These are phyloP conservation scores for Thymelicus sylvestris DNA, from an alignment of 2,888 invertebrate genomes.

Conservation along the genomic window DNA sequence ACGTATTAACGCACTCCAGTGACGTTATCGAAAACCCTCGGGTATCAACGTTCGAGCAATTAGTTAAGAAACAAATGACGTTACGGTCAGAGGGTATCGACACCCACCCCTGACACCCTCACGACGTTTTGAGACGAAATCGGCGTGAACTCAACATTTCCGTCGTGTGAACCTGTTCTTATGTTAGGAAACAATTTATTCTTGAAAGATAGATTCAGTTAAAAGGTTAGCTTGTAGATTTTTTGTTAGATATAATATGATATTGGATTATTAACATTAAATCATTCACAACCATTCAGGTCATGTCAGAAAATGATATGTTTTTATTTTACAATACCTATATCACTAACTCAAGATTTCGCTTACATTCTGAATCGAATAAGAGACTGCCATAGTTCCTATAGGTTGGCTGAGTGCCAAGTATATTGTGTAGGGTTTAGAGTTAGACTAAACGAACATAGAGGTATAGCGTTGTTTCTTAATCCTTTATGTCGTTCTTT, in stretches of 20 bases:
- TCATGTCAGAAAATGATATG: too few relatives aligned
- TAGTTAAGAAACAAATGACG: conserved; percentile 56
- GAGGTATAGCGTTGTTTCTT: too few relatives aligned
- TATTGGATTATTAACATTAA: too few relatives aligned
- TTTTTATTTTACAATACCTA: too few relatives aligned
- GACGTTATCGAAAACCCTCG: conserved; percentile 22
- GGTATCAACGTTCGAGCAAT: conserved; percentile 43
- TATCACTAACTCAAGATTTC: not conserved
- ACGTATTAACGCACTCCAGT: not conserved
- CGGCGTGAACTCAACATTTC: conserved; percentile 49
- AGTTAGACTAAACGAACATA: too few relatives aligned
- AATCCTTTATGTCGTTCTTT: too few relatives aligned
- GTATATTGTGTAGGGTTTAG: not conserved
- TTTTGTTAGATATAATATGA: too few relatives aligned
- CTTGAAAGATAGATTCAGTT: not conserved
- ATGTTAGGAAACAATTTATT: not conserved
- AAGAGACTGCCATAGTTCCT: not conserved
- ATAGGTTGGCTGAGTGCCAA: not conserved
- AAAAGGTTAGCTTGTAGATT: not conserved
- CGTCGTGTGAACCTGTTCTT: not conserved
- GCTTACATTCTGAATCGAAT: not conserved
- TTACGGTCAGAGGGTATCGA: conserved; percentile 65
- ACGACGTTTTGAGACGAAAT: conserved; percentile 66
- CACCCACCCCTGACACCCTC: conserved; percentile 51
- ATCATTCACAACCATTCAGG: too few relatives aligned